Evolutionary conservation across 2,797 vertebrate species (phyloP), one percentile per base, ranked within the genome.

Genomic region (Periophthalmus magnuspinnatus): DNA sequence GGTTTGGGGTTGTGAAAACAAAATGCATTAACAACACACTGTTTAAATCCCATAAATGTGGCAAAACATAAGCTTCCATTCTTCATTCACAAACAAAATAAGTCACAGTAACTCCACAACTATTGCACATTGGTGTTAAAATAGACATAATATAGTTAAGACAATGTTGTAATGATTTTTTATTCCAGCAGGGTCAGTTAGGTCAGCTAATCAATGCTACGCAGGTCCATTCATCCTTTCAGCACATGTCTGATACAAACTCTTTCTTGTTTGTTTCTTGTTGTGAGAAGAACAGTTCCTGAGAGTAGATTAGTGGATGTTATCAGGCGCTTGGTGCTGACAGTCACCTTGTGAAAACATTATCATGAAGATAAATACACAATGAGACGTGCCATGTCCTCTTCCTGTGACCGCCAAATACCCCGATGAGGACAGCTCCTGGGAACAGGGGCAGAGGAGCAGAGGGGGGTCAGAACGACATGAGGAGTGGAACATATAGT

Each of bases 281-380:
- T 11, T 10, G 52, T 55, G 52, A 9, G 10, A 55, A 11, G 10
- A 55, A 21, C 50, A 52, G 50, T 52, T 52, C 21, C 50, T 52
- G 52, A 22, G 21, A 55, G 52, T 55, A 55, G 52, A 55, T 55
- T 55, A 55, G 52, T 22, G 8, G n/a, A 72, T 72, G 58, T 14
- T 67, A 81, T 77, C 71, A 54, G 67, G 45, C 9, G 3, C 7
- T 45, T 28, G 19, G 36, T 19, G 3, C 66, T 57, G 52, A 64
- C 75, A 21, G 54, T 76, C 72, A 77, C 78, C 70, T 74, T 73
- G 72, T 24, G 56, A 32, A 62, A 79, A 73, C 28, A 55, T 60
- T 61, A 58, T 67, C 63, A 38, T 5, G n/a, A 28, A 59, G 74
- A 79, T 78, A 70, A 70, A 74, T 69, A 65, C 66, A 19, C 19